Evolutionary conservation across 2,888 invertebrate genomes (phyloP), one percentile per base, ranked within the genome.

Genomic region (Auanema sp.): DNA sequence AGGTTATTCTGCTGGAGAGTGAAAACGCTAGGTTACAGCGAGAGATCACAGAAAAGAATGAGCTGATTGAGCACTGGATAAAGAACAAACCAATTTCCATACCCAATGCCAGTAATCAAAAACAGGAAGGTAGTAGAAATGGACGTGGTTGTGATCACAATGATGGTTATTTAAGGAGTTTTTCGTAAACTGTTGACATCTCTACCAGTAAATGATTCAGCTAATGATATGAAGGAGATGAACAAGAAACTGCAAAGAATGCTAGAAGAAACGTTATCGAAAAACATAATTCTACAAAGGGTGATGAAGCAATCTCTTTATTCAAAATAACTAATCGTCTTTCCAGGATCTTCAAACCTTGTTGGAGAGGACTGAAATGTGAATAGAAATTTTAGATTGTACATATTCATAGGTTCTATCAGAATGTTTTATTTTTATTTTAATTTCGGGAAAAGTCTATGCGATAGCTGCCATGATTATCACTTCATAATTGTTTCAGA

Each of bases 251-350:
- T 76, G 44, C 76, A 76, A 42, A 44, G 76, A 55, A 69, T 76
- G 64, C 58, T 76, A n/a, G 76, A 76, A 49, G 76, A 76, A 42
- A 76, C 76, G 8, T 67, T 76, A 14, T 72, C 72, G n/a, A 76
- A 76, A 21, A 76, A 76, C 60, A 69, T 76, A 14, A 59, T 71
- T 24, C 65, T 76, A 0, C 76, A 76, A 42, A 71, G 72, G 56
- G 73, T 73, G 42, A 43, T 40, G 1, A 23, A 6, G 25, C 18
- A 5, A 8, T 4, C 40, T 1, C 14, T n/a, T 18, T 14, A 18
- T 14, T 23, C n/a, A 8, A 49, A 21, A 21, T n/a, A 53, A 21
- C 25, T 21, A 43, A 23, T 47, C 24, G 21, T 25, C 16, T 40
- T 58, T 70, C 53, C 58, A 72, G 72, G 73, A 76, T 49, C 64